These are phyloP conservation scores for Actenoides lindsayi DNA, from an alignment of 2,113 vertebrate species.

Conservation along the genomic window DNA sequence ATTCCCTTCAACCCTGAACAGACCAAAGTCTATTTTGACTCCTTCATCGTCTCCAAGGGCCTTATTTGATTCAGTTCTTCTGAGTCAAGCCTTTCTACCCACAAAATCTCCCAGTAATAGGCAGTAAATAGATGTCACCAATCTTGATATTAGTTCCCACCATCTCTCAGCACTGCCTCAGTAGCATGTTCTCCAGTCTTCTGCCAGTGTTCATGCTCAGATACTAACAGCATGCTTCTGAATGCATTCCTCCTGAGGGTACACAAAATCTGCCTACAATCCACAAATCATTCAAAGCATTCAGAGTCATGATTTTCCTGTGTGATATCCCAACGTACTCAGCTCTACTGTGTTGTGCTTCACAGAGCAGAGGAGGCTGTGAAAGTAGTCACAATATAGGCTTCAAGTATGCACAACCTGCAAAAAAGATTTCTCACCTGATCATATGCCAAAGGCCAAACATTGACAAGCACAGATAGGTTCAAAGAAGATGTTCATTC, in stretches of 20 bases:
- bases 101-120: not conserved
- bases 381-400: not conserved
- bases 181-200: not conserved
- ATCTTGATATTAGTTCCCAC: not conserved
- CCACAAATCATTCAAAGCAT: not conserved
- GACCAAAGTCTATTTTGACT: not conserved
- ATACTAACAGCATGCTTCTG: rapidly evolving
- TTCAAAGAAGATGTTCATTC: not conserved
- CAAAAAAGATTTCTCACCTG: not conserved
- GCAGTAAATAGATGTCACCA: no score
- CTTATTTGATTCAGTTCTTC: not conserved
- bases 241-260: not conserved
- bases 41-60: not conserved
- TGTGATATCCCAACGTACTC: not conserved
- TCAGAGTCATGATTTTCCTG: not conserved
- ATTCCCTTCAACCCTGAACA: not conserved
- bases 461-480: not conserved
- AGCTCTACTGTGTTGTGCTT: not conserved
- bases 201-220: not conserved
- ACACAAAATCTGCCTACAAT: not conserved
- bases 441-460: not conserved
- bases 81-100: not conserved
- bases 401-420: not conserved
- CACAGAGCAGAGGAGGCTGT: not conserved
- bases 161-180: not conserved